These are phyloP conservation scores for Conistra vaccinii DNA, from an alignment of 2,888 invertebrate genomes.

Conservation along the genomic window DNA sequence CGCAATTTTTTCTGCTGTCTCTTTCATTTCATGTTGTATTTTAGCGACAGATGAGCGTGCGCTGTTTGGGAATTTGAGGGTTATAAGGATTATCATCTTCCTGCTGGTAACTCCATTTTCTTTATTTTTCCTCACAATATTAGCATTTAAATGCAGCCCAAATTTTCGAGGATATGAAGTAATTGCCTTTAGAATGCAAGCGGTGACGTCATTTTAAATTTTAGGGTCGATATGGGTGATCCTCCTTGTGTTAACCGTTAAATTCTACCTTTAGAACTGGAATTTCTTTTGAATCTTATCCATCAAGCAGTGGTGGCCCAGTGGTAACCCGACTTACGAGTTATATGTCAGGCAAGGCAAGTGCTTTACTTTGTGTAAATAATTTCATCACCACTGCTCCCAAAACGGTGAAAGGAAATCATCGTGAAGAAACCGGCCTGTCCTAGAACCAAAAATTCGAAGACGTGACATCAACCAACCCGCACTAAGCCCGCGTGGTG, in stretches of 20 bases:
- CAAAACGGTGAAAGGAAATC: no score
- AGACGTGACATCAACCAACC: no score
- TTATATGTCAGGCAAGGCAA: no score
- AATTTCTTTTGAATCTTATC: background rate
- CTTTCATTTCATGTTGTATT: background rate
- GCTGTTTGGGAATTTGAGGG: background rate
- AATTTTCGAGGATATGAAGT: background rate
- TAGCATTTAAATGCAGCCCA: background rate
- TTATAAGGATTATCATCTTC: background rate
- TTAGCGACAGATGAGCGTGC: background rate
- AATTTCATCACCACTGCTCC: no score
- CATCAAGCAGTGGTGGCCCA: no score
- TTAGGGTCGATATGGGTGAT: background rate
- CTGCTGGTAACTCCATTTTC: background rate
- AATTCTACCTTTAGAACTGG: background rate
- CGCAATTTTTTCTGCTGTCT: background rate
- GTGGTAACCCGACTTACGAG: no score
- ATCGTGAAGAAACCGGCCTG: no score
- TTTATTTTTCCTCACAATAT: background rate
- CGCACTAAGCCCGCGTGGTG: no score
- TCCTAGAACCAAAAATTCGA: no score
- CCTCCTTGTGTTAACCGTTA: background rate
- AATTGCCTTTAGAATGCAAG: background rate
- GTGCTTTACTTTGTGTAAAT: no score
- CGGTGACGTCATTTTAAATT: background rate